Base-by-base conservation (phyloP, 2,113 vertebrate genomes). In the Oceanodroma tethys region DNA sequence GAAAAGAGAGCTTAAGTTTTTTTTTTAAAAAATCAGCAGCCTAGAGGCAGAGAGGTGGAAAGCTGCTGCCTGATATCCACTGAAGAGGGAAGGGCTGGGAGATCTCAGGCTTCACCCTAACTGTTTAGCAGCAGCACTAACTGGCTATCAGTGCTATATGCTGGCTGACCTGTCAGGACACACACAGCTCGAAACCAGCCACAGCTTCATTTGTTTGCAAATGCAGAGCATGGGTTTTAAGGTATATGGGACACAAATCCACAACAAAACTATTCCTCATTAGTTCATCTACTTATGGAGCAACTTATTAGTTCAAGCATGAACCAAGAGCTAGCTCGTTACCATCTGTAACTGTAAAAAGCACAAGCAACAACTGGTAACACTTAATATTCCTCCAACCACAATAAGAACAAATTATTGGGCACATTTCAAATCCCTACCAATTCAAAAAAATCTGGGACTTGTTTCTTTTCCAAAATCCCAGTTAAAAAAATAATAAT, bases 331-430 rank as follows among this genome's bases (percentile, higher is more conserved):
- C 32, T 67, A 73, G 10, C 14, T 91, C 65, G 13, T 50, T 11
- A 40, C 7, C 5, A 4, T 47, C 11, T 60, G 43, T 59, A 65
- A 73, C 36, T 45, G 27, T 20, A 88, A 68, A 80, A 90, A 72
- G 58, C 66, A 86, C 32, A 93, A 80, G 60, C 29, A 75, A 38
- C 38, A 79, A n/a, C 0, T 17, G 17, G 4, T 14, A 83, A 71
- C 32, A 45, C 0, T 7, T 4, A 12, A 34, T 48, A 84, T 6
- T 85, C 18, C 42, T 74, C 72, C 65, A 72, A 1, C 10, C 40
- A 34, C 1, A 0, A 1, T 4, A 66, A 17, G 30, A 73, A 81
- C 11, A 0, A 86, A 86, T 47, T 83, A 29, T 0, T 58, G 10
- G 29, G 55, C 45, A 76, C 10, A 14, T 52, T 80, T 88, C 38